These are phyloP conservation scores for Cheilosia grossa DNA, from an alignment of 2,888 invertebrate species.

Conservation along the genomic window DNA sequence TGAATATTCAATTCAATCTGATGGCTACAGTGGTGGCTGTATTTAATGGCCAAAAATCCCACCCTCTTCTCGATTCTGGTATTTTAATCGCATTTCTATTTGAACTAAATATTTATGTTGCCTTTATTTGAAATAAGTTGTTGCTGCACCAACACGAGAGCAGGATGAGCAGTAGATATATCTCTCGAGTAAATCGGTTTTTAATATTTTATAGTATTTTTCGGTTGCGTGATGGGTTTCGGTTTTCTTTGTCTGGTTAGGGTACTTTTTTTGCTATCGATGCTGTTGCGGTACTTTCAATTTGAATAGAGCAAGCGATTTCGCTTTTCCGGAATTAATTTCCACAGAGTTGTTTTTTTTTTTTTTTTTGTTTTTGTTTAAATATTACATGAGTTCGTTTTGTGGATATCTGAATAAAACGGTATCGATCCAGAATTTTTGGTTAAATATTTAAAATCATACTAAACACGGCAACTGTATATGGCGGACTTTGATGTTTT, in stretches of 20 bases:
- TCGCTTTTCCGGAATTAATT: constrained; percentile 24
- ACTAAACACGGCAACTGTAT: constrained; percentile 26
- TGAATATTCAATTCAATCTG: constrained; percentile 15
- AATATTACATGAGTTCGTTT: constrained; percentile 32
- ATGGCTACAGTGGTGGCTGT: constrained; percentile 4
- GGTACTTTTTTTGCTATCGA: constrained; percentile 23
- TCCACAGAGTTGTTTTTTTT: constrained; percentile 10
- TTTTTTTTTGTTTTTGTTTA: constrained; percentile 31
- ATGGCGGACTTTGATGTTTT: constrained; percentile 10
- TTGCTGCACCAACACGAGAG: neutral
- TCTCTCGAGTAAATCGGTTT: constrained; percentile 47
- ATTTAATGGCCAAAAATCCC: constrained; percentile 12
- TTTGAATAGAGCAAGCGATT: constrained; percentile 19
- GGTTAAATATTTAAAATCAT: constrained; percentile 40
- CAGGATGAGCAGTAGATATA: neutral
- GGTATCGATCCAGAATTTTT: neutral
- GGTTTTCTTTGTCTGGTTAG: constrained; percentile 30
- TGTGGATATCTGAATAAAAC: neutral
- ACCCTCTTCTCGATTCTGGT: neutral
- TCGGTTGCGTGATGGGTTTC: constrained; percentile 23
- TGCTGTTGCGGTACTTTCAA: neutral
- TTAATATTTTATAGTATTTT: constrained; percentile 57
- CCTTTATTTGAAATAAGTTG: constrained; percentile 16
- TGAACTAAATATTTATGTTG: constrained; percentile 52
- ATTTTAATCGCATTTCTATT: constrained; percentile 46